Base-by-base conservation (phyloP, 2,113 vertebrate species). In the Sander vitreus region DNA sequence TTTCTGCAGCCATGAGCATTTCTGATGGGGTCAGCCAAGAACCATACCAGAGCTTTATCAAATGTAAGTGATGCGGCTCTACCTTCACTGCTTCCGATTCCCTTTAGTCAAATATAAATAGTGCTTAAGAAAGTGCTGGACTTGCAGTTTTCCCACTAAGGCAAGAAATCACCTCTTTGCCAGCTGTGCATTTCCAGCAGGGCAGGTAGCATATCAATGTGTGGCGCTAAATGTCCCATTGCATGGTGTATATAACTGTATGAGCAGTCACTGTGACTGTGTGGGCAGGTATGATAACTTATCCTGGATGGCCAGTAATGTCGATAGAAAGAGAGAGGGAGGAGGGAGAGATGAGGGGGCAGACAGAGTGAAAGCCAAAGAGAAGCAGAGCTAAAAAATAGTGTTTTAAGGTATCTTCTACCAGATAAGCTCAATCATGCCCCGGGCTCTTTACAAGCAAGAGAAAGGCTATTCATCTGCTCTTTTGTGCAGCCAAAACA, bases 81-180 rank as follows among this genome's bases (percentile, higher is more conserved):
- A 47, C 39, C 14, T 74, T 77, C 9, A 33, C 67, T 50, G 72
- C 58, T 54, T 71, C 71, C 6, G 36, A 62, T 69, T 72, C 50
- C 30, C 10, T 58, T 82, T 78, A 76, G 72, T 83, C 27, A 76
- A 57, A 88, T 69, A 87, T 72, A 82, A 88, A 87, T 71, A 71
- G 63, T 80, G 55, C 33, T 81, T 76, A 19, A 30, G 48, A 85
- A 88, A 86, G 70, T 85, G 90, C 90, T 76, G 33, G 45, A 62
- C 62, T 79, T 85, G 90, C 88, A 91, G 14, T 86, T 92, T 91
- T 30, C 15, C 21, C 79, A 70, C 72, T 50, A 62, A 71, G 47
- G 45, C 25, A 77, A 70, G 76, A 82, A 88, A 87, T 80, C 9
- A 53, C 48, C 27, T 65, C 69, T 78, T 85, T 76, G 76, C 80